Conservation (phyloP, 1,140 invertebrate genomes). For the Octopus sinensis region DNA sequence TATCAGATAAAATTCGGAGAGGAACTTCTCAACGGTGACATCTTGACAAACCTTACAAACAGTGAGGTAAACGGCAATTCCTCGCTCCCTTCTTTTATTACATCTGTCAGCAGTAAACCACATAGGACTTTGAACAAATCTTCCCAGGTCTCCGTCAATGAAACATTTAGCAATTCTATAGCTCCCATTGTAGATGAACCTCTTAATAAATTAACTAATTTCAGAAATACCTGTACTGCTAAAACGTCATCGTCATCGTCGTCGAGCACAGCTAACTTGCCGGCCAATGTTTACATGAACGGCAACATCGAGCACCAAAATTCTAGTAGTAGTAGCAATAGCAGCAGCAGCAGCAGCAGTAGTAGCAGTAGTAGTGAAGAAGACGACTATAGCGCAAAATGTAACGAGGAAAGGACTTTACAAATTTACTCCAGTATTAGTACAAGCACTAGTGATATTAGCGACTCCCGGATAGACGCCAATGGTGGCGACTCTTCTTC, state of each 20-base stretch:
- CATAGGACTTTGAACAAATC: constrained; percentile 14
- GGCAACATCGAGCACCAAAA: not conserved
- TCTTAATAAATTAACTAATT: not conserved
- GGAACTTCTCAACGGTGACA: not conserved
- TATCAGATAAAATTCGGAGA: not conserved
- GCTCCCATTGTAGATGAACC: constrained; percentile 56
- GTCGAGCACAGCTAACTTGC: not conserved
- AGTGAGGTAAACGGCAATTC: not conserved
- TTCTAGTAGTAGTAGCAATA: not conserved
- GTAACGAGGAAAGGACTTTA: constrained; percentile 19
- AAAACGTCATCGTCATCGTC: not conserved
- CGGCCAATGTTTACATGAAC: not conserved
- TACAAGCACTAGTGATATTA: constrained; percentile 56
- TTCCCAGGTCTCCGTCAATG: constrained; percentile 9
- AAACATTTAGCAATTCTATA: constrained; percentile 57
- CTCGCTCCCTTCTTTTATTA: not conserved
- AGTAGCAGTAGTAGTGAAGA: constrained; percentile 1
- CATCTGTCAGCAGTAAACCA: constrained; percentile 20
- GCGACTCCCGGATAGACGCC: constrained; percentile 46
- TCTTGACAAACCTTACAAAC: not conserved
- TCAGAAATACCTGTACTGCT: not conserved
- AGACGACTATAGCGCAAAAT: not conserved
- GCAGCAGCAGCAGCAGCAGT: not conserved
- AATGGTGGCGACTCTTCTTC: not conserved
- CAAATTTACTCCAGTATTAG: constrained; percentile 45